A percentile compares a stretch with the other conserved stretches of the same genome.
These are phyloP conservation scores for Arctia plantaginis DNA, from an alignment of 2,888 invertebrate genomes.

Conservation along the genomic window DNA sequence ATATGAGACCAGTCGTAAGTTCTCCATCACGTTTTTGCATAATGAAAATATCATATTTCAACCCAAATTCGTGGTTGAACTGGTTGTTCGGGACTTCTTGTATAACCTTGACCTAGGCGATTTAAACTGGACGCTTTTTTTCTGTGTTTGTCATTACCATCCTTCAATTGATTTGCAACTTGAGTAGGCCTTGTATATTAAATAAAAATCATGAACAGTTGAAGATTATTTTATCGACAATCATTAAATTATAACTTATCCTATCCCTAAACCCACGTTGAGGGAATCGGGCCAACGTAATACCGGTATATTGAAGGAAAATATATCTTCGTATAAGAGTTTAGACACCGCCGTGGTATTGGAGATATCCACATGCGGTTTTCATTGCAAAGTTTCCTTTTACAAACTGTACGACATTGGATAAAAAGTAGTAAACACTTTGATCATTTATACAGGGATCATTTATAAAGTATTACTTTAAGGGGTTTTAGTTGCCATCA, in stretches of 20 bases:
- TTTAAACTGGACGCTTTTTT: neutral
- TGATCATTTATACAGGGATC: too few species aligned
- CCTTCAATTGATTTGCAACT: neutral
- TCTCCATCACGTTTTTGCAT: neutral
- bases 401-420: neutral
- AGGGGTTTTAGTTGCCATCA: too few species aligned
- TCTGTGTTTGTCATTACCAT: neutral
- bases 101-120: neutral
- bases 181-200: neutral
- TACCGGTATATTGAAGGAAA: slow-evolving; percentile 68
- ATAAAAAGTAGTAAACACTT: neutral
- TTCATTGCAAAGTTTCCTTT: neutral
- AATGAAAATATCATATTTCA: neutral
- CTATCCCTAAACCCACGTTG: slow-evolving; percentile 50
- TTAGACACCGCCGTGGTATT: slow-evolving; percentile 21
- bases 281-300: slow-evolving; percentile 62
- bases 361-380: slow-evolving; percentile 19
- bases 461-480: too few species aligned
- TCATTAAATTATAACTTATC: slow-evolving; percentile 14
- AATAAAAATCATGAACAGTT: neutral
- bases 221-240: slow-evolving; percentile 18
- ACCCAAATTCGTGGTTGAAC: neutral
- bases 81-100: neutral
- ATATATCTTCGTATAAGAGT: slow-evolving; percentile 56
- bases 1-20: too few species aligned